Conservation (phyloP, 2,113 vertebrate species). For the Pelobates fuscus region DNA sequence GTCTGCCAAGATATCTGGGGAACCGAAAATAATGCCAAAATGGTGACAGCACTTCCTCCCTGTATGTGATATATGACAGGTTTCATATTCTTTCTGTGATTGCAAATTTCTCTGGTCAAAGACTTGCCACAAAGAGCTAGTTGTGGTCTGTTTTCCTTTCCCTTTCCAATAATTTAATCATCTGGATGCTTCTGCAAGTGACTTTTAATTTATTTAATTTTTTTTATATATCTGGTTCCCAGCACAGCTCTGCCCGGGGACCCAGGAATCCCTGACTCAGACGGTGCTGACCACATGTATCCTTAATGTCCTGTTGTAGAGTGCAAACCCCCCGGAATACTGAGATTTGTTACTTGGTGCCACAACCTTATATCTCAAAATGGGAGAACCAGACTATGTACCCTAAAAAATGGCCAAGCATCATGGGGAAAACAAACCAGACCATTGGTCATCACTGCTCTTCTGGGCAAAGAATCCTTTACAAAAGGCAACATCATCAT, state of each 20-base stretch:
- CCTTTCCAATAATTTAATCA: constrained; percentile 34
- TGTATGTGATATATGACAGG: background rate
- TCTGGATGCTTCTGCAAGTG: constrained; percentile 19
- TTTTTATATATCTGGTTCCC: constrained; percentile 33
- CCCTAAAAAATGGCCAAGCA: no score
- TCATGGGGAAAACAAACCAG: no score
- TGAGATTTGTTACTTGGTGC: no score
- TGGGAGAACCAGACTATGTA: no score
- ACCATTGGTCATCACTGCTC: no score
- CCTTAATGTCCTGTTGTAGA: constrained; percentile 9
- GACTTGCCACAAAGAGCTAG: constrained; percentile 5
- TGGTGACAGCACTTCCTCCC: constrained; percentile 8
- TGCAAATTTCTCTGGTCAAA: background rate
- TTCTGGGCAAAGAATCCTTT: no score
- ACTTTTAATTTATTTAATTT: background rate
- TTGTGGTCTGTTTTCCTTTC: constrained; percentile 13
- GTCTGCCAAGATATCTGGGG: background rate
- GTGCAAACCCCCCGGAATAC: background rate
- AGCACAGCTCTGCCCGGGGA: constrained; percentile 19
- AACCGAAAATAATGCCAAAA: background rate
- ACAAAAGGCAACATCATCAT: no score
- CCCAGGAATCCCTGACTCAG: constrained; percentile 16
- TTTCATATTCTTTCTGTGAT: constrained; percentile 2
- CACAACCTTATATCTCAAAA: no score
- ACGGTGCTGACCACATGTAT: constrained; percentile 29